These are phyloP conservation scores for Cinclus cinclus DNA, from an alignment of 2,113 vertebrate genomes.

Conservation along the genomic window DNA sequence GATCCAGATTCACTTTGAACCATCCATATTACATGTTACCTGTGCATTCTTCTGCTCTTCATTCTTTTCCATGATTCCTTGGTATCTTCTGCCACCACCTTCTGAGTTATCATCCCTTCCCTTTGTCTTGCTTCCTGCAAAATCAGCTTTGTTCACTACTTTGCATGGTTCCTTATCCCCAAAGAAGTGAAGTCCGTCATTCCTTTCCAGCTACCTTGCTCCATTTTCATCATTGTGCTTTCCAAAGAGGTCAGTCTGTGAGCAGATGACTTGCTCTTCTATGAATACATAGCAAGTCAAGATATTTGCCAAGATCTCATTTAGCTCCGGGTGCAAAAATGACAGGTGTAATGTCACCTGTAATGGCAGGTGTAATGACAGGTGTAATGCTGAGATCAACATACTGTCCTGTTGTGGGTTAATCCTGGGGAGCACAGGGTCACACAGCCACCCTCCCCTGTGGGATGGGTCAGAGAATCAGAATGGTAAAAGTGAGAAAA, in stretches of 20 bases:
- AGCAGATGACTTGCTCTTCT: neutral
- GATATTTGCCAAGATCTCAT: neutral
- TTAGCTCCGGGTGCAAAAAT: neutral
- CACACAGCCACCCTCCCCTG: fast-evolving
- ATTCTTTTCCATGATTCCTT: neutral
- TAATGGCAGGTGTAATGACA: too few species aligned
- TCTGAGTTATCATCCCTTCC: neutral
- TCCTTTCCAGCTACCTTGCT: neutral
- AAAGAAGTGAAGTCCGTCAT: neutral
- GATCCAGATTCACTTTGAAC: neutral
- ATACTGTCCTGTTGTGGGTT: neutral
- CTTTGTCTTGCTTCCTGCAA: neutral
- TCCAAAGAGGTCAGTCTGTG: neutral
- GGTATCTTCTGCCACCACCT: neutral
- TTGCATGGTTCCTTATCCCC: neutral
- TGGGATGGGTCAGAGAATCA: neutral
- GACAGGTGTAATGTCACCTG: neutral
- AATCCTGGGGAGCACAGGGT: neutral
- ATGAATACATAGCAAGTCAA: neutral
- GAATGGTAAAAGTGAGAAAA: neutral
- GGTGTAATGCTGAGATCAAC: neutral
- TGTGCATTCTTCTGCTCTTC: neutral
- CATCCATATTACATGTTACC: neutral
- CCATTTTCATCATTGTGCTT: neutral
- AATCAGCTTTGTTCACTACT: neutral